Evolutionary conservation across 2,113 vertebrate species (phyloP), one percentile per base, ranked within the genome.

Genomic region (Rhynchomys soricoides): DNA sequence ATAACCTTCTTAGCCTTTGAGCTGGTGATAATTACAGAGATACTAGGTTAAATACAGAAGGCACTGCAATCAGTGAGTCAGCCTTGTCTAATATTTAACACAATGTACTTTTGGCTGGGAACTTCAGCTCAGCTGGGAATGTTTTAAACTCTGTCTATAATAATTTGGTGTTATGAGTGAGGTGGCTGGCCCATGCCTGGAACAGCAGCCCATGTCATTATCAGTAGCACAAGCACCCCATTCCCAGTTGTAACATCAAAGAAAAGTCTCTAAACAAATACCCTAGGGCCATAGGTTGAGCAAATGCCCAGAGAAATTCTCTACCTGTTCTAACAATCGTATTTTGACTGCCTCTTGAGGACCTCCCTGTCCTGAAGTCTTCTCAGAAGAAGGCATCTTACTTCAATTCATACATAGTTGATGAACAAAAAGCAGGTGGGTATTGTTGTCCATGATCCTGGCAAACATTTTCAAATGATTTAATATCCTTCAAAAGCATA

Each of bases 141-240:
- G 45, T 21, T 66, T 83, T 62, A 45, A 43, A 29, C 26, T 17
- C 11, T 45, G 40, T 34, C 15, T 24, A 2, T 15, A 77, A 0
- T 3, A 13, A 40, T 24, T 52, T n/a, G 1, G 29, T 34, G 45
- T 8, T 64, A 7, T 43, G 62, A 7, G 31, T 24, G 64, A 11
- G 2, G 22, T 4, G 21, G 1, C 10, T 12, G 1, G 11, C 5
- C n/a, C 48, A 29, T 12, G 0, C 13, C 7, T n/a, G 59, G 8
- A 26, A 29, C 52, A 68, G 64, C 31, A 34, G 21, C 40, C 5
- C 40, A 7, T 1, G 16, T 29, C 62, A 29, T 26, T 43, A 19
- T 11, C 50, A 48, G 50, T 0, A 78, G 50, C 12, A 21, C 34
- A 70, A 29, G 2, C 26, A 86, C 24, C 68, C 73, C 21, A 21